Conservation (phyloP, 2,797 vertebrate genomes). For the Pseudomugil tenellus region DNA sequence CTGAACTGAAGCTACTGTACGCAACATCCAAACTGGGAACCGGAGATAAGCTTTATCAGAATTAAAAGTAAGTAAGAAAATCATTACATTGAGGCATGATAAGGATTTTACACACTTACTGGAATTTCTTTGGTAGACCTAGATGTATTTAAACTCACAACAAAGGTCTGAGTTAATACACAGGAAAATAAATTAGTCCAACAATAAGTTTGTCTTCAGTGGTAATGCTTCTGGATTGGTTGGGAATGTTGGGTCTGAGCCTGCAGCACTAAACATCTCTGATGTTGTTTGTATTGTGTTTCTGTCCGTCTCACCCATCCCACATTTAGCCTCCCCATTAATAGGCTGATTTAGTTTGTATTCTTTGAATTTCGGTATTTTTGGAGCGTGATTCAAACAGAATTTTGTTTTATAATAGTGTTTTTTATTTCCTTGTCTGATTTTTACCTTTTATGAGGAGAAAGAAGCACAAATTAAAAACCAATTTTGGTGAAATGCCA, state of each 20-base stretch:
- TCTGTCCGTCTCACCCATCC: background rate
- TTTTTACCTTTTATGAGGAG: background rate
- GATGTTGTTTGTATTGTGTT: background rate
- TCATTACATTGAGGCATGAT: background rate
- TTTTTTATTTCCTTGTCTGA: too few species aligned
- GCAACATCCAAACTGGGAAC: slow-evolving; percentile 91
- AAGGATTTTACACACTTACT: background rate
- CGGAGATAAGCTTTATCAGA: slow-evolving; percentile 88
- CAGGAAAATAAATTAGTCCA: background rate
- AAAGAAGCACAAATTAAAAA: too few species aligned
- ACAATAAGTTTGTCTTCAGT: background rate
- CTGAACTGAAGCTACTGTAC: slow-evolving; percentile 90
- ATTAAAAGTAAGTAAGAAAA: slow-evolving; percentile 81
- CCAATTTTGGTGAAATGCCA: background rate
- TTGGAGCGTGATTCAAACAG: background rate
- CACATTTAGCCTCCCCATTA: background rate
- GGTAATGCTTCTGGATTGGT: background rate
- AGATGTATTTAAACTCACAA: background rate
- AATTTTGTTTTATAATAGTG: too few species aligned
- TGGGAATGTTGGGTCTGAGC: too few species aligned
- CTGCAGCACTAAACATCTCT: background rate
- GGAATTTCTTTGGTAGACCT: background rate
- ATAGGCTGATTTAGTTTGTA: background rate
- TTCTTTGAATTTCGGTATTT: background rate
- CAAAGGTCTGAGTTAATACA: background rate